Percentiles rank a stretch among this genome's conserved stretches.
phyloP scores from a whole-genome alignment of 2,797 vertebrate species.

The Denticeps clupeoides region DNA sequence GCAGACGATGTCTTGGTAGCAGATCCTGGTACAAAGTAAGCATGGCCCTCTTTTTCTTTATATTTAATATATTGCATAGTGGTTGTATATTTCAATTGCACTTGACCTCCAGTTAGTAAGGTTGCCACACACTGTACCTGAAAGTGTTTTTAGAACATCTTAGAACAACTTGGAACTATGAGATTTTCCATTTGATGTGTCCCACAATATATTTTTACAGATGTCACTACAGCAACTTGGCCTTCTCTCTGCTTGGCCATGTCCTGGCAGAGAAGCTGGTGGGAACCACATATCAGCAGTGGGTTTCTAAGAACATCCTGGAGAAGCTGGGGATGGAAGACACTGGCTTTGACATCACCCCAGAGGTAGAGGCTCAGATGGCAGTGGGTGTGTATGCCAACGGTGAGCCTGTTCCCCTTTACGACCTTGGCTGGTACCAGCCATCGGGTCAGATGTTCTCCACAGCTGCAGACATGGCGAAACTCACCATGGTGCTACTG shows the following conservation, averaged over 20 bases:
- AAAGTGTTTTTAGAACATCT: too few relatives aligned
- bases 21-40: slow-evolving; percentile 82
- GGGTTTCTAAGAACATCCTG: slow-evolving; percentile 71
- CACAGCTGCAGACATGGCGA: slow-evolving; percentile 77
- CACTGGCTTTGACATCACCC: slow-evolving; percentile 70
- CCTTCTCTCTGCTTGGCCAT: slow-evolving; percentile 78
- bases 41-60: background rate
- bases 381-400: slow-evolving; percentile 73
- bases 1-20: slow-evolving; percentile 80
- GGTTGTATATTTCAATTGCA: too few relatives aligned
- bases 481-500: slow-evolving; percentile 70
- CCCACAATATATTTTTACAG: slow-evolving; percentile 54
- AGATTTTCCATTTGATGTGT: too few relatives aligned
- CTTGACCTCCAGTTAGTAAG: too few relatives aligned
- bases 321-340: slow-evolving; percentile 71
- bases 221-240: slow-evolving; percentile 88
- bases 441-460: slow-evolving; percentile 90
- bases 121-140: too few relatives aligned
- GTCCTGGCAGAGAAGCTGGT: slow-evolving; percentile 61
- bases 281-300: slow-evolving; percentile 69
- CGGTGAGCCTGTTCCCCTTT: slow-evolving; percentile 65
- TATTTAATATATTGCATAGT: too few relatives aligned
- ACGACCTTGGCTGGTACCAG: slow-evolving; percentile 82
- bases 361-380: slow-evolving; percentile 55
- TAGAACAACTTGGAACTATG: too few relatives aligned